These are phyloP conservation scores for Calyptomena viridis DNA, from an alignment of 2,113 vertebrate species.

Conservation along the genomic window DNA sequence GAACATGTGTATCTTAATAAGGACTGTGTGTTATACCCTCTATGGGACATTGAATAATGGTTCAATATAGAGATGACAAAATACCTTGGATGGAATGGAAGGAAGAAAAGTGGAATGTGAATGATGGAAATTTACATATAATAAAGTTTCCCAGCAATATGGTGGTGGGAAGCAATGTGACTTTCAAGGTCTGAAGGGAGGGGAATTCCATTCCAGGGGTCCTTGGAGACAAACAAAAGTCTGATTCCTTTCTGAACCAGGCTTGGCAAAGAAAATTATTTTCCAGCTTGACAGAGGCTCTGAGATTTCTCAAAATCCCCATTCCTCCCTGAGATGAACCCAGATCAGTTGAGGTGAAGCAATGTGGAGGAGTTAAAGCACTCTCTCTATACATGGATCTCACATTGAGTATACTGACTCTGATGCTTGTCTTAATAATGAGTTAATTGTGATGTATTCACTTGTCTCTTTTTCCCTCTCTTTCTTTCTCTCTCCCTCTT, in stretches of 20 bases:
- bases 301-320: background rate
- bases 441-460: background rate
- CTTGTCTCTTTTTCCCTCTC: background rate
- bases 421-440: background rate
- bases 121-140: conserved; percentile 4
- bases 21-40: conserved; percentile 21
- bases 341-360: background rate
- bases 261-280: background rate
- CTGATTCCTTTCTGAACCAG: background rate
- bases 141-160: conserved; percentile 1
- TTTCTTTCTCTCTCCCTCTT: background rate
- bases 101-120: background rate
- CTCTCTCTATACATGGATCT: background rate
- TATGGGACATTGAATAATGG: conserved; percentile 33
- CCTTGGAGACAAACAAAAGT: background rate
- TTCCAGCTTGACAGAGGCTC: background rate
- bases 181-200: background rate
- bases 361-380: background rate
- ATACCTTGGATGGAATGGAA: background rate
- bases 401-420: background rate
- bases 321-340: background rate
- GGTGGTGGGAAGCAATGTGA: background rate
- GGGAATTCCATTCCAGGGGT: background rate
- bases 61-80: conserved; percentile 28
- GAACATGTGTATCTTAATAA: conserved; percentile 38